Percentiles rank a stretch among this genome's conserved stretches.
phyloP scores from a whole-genome alignment of 2,113 vertebrate genomes.

The Oreochromis niloticus region DNA sequence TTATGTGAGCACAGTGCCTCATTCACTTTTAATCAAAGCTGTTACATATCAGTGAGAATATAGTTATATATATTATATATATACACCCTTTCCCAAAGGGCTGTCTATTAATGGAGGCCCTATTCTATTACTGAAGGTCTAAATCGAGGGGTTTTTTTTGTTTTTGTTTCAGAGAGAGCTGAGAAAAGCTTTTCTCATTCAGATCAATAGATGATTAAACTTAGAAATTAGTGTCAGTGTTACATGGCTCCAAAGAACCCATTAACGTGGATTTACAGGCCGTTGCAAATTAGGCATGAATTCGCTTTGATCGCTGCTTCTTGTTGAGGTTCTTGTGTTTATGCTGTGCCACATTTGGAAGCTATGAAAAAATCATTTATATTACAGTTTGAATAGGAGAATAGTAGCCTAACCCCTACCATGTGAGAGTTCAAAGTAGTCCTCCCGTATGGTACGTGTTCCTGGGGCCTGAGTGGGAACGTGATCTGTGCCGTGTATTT shows the following conservation, averaged over 20 bases:
- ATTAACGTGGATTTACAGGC: constrained; percentile 34
- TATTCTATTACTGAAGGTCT: constrained; percentile 39
- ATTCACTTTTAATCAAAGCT: constrained; percentile 71
- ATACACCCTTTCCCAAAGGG: constrained; percentile 8
- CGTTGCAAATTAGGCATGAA: constrained; percentile 7
- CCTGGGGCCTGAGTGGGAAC: constrained; percentile 36
- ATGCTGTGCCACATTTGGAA: constrained; percentile 29
- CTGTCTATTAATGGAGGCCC: constrained; percentile 27
- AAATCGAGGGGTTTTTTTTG: neutral
- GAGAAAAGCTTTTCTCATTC: constrained; percentile 7
- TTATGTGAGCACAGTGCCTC: constrained; percentile 60
- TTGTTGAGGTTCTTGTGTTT: constrained; percentile 25
- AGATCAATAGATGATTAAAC: constrained; percentile 44
- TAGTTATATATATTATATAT: constrained; percentile 10
- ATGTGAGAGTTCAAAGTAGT: constrained; percentile 49
- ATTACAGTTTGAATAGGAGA: constrained; percentile 7
- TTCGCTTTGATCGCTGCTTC: neutral
- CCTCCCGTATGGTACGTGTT: constrained; percentile 54
- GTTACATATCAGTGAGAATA: constrained; percentile 64
- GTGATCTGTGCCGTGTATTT: constrained; percentile 57
- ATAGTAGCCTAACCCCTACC: constrained; percentile 27
- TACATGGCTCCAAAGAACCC: constrained; percentile 2
- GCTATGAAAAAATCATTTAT: constrained; percentile 33
- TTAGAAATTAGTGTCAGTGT: constrained; percentile 17
- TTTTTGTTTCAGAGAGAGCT: constrained; percentile 1